phyloP scores from a whole-genome alignment of 2,888 invertebrate genomes.

The Patella pellucida region DNA sequence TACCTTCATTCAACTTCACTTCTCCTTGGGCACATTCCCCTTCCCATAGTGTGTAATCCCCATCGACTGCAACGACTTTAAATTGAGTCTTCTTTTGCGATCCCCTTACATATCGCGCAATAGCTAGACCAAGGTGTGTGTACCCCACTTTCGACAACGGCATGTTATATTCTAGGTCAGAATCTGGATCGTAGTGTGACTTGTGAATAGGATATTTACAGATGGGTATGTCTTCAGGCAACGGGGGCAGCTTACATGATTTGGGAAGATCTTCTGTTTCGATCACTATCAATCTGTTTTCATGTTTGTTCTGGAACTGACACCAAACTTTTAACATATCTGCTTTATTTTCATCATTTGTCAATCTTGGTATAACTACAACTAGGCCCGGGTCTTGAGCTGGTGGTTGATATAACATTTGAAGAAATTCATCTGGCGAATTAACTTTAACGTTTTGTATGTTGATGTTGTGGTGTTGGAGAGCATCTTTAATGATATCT shows the following conservation, averaged over 20 bases:
- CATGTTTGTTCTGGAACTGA: neutral
- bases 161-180: neutral
- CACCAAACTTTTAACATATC: neutral
- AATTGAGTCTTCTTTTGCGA: neutral
- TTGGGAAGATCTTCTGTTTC: neutral
- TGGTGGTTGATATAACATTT: neutral
- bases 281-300: neutral
- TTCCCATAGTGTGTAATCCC: conserved; percentile 1
- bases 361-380: neutral
- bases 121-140: neutral
- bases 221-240: neutral
- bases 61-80: conserved; percentile 7
- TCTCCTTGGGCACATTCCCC: neutral
- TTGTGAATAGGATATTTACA: neutral
- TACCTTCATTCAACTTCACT: neutral
- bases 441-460: neutral
- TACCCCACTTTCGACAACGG: neutral
- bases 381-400: neutral
- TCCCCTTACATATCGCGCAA: neutral
- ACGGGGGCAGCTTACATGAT: neutral
- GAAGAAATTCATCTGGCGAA: neutral
- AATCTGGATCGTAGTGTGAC: neutral
- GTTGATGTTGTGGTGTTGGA: neutral
- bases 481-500: neutral
- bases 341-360: neutral